Evolutionary conservation across 2,888 invertebrate genomes (phyloP).

Genomic region (Anarsia innoxiella): DNA sequence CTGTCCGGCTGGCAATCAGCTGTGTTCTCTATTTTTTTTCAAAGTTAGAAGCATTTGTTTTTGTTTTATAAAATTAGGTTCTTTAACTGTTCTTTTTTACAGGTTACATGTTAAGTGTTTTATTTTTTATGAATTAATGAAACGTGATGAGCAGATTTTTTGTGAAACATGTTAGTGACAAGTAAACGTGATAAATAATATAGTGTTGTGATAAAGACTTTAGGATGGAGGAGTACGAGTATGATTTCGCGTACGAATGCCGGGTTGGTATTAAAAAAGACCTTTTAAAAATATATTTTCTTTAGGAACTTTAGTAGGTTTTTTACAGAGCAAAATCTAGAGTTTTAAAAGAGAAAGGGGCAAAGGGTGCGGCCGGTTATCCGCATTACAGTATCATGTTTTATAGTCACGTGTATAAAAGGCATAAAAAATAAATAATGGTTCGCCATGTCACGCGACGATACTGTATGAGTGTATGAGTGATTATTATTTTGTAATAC

Average conservation of each 20-base stretch:
- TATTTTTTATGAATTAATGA: constrained; percentile 10
- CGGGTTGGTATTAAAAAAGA: constrained; percentile 79
- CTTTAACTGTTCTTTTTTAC: constrained; percentile 16
- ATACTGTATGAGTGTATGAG: too few relatives aligned
- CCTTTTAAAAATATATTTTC: too few relatives aligned
- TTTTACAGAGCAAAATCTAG: too few relatives aligned
- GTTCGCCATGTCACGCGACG: too few relatives aligned
- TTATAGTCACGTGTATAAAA: too few relatives aligned
- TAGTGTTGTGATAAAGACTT: constrained; percentile 22
- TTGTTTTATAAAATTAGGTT: constrained; percentile 14
- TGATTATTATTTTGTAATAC: too few relatives aligned
- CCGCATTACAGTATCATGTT: too few relatives aligned
- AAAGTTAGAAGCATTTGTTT: too few relatives aligned
- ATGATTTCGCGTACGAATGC: constrained; percentile 80
- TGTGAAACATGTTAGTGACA: constrained; percentile 38
- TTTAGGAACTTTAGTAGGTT: too few relatives aligned
- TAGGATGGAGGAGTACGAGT: constrained; percentile 73
- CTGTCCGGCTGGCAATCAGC: constrained; percentile 36
- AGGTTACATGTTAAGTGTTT: constrained; percentile 30
- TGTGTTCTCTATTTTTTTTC: constrained; percentile 30
- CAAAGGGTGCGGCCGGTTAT: too few relatives aligned
- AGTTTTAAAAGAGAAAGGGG: too few relatives aligned
- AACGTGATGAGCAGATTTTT: constrained; percentile 27
- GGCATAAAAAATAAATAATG: too few relatives aligned
- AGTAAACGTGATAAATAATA: constrained; percentile 26